Conservation (phyloP, 1,140 invertebrate genomes). For the Hydropsyche tenuis region DNA sequence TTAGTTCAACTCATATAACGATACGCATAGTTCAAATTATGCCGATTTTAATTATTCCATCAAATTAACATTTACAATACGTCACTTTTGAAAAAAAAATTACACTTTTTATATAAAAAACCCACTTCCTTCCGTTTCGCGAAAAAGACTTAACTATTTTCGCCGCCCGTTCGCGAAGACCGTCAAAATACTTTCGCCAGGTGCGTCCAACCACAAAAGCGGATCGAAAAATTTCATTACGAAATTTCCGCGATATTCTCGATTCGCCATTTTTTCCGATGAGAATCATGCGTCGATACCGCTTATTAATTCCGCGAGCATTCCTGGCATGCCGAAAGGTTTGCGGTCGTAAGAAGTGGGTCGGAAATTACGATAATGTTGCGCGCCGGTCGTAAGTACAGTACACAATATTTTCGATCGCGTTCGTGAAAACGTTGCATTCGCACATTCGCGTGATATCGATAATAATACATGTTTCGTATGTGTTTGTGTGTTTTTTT, state of each 20-base stretch:
- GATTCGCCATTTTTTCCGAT: too few species aligned
- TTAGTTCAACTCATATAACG: too few species aligned
- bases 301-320: neutral
- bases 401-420: neutral
- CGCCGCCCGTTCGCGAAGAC: neutral
- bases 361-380: constrained; percentile 22
- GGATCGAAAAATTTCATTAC: too few species aligned
- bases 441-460: neutral
- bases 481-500: too few species aligned
- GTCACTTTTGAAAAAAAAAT: too few species aligned
- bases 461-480: too few species aligned
- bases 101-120: too few species aligned
- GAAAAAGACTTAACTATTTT: constrained; percentile 1
- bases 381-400: neutral
- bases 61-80: too few species aligned
- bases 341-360: neutral
- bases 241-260: too few species aligned
- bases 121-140: constrained; percentile 22
- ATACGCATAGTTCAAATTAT: too few species aligned
- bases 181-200: neutral
- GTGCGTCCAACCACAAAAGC: neutral
- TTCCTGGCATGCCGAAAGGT: constrained; percentile 1
- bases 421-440: neutral
- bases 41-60: too few species aligned
- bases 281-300: too few species aligned